phyloP scores from a whole-genome alignment of 2,113 vertebrate species.

The Scomber colias region DNA sequence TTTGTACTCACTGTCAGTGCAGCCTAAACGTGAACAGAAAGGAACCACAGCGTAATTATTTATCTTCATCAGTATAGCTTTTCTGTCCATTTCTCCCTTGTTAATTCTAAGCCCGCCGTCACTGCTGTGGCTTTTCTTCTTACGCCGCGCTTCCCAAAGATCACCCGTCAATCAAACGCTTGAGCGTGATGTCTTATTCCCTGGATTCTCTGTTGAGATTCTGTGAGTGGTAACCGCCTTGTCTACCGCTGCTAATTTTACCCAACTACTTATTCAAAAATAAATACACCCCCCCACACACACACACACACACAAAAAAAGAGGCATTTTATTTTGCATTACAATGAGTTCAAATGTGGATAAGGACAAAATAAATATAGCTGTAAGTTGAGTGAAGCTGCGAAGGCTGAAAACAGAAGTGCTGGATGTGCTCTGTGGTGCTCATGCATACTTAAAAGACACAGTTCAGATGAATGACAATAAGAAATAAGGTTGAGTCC shows the following conservation, averaged over 20 bases:
- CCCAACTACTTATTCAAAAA: neutral
- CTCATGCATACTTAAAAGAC: conserved; percentile 9
- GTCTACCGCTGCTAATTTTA: neutral
- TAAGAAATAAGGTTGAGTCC: conserved; percentile 70
- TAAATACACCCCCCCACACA: neutral
- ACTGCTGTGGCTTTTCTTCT: neutral
- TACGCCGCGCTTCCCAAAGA: conserved; percentile 5
- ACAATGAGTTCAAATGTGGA: neutral
- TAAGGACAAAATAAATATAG: neutral
- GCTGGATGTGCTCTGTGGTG: conserved; percentile 5
- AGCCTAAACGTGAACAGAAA: neutral
- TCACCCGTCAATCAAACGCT: conserved; percentile 23
- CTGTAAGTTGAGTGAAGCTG: neutral
- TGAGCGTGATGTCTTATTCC: conserved; percentile 19
- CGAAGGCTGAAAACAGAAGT: neutral
- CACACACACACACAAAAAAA: neutral
- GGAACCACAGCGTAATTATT: neutral
- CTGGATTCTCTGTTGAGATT: conserved; percentile 5
- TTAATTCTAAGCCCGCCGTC: conserved; percentile 3
- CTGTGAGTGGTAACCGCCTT: neutral
- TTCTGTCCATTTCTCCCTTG: neutral
- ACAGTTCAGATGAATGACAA: conserved; percentile 58
- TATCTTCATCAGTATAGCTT: neutral
- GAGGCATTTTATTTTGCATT: neutral
- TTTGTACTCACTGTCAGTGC: neutral